Evolutionary conservation across 2,797 vertebrate species (phyloP).

Genomic region (Myotis daubentonii): DNA sequence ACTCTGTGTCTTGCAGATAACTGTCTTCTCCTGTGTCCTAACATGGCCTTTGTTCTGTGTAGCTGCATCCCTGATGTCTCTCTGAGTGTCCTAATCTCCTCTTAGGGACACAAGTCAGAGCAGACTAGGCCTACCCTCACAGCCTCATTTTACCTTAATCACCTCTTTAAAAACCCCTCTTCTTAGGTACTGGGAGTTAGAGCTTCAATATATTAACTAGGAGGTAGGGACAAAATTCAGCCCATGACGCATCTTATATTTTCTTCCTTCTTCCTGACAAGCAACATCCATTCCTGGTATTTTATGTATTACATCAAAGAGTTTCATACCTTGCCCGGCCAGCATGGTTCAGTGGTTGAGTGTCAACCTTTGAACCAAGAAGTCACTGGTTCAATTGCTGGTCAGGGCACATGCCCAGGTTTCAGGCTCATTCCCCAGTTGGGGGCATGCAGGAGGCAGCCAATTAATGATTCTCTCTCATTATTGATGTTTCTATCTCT

Average conservation of each 20-base stretch:
- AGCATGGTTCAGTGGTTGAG: no score
- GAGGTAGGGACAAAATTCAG: not conserved
- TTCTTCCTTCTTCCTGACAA: not conserved
- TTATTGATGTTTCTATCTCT: no score
- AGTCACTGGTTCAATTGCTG: no score
- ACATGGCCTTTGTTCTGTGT: not conserved
- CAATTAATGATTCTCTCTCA: no score
- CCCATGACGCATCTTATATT: not conserved
- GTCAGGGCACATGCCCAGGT: no score
- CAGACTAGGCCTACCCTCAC: not conserved
- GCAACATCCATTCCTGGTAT: not conserved
- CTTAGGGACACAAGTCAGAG: not conserved
- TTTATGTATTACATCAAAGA: not conserved
- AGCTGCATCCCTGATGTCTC: not conserved
- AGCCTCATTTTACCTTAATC: not conserved
- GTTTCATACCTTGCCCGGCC: not conserved
- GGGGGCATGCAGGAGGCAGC: no score
- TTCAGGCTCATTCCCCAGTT: no score
- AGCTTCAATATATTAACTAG: not conserved
- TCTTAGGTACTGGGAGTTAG: not conserved
- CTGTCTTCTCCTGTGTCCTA: not conserved
- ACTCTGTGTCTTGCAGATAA: not conserved
- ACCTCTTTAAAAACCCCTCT: not conserved
- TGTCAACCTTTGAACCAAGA: no score
- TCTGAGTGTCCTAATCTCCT: not conserved